Base-by-base conservation (phyloP, 2,113 vertebrate genomes). In the Pygoscelis antarcticus region DNA sequence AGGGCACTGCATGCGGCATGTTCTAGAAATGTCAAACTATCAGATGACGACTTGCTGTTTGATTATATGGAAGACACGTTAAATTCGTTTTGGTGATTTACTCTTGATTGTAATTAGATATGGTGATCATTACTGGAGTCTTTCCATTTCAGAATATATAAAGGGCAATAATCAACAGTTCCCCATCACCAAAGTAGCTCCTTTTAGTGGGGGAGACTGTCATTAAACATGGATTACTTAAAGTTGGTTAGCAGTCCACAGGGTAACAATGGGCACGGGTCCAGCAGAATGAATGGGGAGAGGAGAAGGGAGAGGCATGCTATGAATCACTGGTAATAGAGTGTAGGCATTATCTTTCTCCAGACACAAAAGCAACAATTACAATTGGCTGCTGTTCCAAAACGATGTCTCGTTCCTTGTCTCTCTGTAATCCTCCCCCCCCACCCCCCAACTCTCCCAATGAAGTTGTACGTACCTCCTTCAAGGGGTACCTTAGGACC, bases 361-460 rank as follows among this genome's bases (percentile, higher is more conserved):
- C 90, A 95, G 92, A 87, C 82, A 91, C 83, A 92, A 91, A 79
- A 93, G 85, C 88, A 94, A 70, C 87, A 95, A 96, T 96, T 94
- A 93, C 49, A 88, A 86, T 52, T 92, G 93, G 68, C 89, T 86
- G 65, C 64, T 93, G 51, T 72, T 95, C 69, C 84, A 83, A 93
- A 96, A 84, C n/a, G 81, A 88, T 83, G 58, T 66, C 82, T 87
- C 0, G 0, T 69, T 87, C 62, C 83, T 70, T 60, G 81, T 79
- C 70, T 71, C 52, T 70, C 51, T 52, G 40, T 16, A 69, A 30
- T 11, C 9, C 44, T 32, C 8, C 5, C 16, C 49, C 32, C 30
- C 5, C 16, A 44, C 32, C 30, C 26, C n/a, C n/a, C n/a, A 87
- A 12, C 17, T 62, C 51, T 76, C 61, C 32, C 52, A 64, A 3